These are phyloP conservation scores for Mycogona germanica DNA, from an alignment of 2,888 invertebrate genomes.

Conservation along the genomic window DNA sequence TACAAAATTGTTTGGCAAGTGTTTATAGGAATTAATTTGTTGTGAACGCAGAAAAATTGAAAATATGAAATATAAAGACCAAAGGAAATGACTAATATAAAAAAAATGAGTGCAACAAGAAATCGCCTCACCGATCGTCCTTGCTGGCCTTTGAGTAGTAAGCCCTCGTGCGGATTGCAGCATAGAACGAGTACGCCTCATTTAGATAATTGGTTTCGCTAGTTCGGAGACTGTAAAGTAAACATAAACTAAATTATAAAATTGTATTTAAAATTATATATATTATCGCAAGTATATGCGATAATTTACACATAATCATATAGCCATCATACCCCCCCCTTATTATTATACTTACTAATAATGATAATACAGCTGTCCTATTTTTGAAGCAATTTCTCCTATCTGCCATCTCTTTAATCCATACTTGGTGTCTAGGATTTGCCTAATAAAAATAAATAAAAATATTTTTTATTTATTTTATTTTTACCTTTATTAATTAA, in stretches of 20 bases:
- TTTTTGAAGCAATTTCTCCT: constrained; percentile 96
- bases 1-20: no score
- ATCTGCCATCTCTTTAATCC: constrained; percentile 96
- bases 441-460: constrained; percentile 42
- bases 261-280: no score
- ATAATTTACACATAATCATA: neutral
- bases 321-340: no score
- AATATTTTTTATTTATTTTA: no score
- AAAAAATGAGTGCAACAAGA: no score
- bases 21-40: no score
- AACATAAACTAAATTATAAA: no score
- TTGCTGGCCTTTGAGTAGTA: constrained; percentile 89
- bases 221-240: constrained; percentile 68
- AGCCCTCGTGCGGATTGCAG: constrained; percentile 81
- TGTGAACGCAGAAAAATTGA: no score
- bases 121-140: constrained; percentile 63
- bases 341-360: constrained; percentile 67
- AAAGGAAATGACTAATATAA: no score
- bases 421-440: constrained; percentile 80
- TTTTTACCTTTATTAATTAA: no score
- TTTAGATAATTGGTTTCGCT: constrained; percentile 93
- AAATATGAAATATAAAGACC: no score
- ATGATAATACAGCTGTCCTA: constrained; percentile 96
- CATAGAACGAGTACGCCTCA: constrained; percentile 93
- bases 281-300: neutral